Base-by-base conservation (phyloP, 2,113 vertebrate genomes). In the Circaetus cinerascens region DNA sequence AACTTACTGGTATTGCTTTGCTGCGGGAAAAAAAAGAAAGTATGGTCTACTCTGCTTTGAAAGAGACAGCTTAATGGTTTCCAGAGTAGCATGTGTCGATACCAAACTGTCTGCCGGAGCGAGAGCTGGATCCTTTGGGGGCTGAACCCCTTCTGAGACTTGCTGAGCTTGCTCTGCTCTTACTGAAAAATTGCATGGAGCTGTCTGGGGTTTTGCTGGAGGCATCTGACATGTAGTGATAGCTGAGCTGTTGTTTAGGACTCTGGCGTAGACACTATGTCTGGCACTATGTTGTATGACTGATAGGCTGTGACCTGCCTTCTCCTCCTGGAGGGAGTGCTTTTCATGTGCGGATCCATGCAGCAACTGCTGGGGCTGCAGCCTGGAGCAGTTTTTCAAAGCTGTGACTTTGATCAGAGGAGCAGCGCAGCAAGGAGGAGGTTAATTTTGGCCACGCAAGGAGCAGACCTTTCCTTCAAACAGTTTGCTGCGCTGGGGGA, bases 281-380 rank as follows among this genome's bases (percentile, higher is more conserved):
- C 90, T 95, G 92, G 79, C 56, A 43, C 66, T 36, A 57, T 84
- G 93, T 4, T 93, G 59, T 62, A 8, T 85, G 94, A 87, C 41
- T 93, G 95, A 92, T 90, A 74, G 93, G 93, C 86, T 87, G 87
- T 78, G 93, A 89, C 95, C 95, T 90, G 93, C 93, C 92, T 56
- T 34, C 73, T 34, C 46, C 71, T 96, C 57, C 82, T 68, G 60
- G 34, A 76, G 71, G 91, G 77, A 72, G 56, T 3, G 45, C 30
- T 82, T 71, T 60, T 59, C 62, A 43, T 1, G 0, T 13, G 30
- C 56, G 68, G 59, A 45, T 84, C 72, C 5, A 4, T 30, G 88
- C 88, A n/a, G 78, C 7, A 0, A 0, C 71, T 68, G 90, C 87
- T 25, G 62, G 76, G 76, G 87, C 91, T 90, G 88, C 57, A 64